Evolutionary conservation across 2,888 invertebrate genomes (phyloP).

Genomic region (Adelognathus sp.): DNA sequence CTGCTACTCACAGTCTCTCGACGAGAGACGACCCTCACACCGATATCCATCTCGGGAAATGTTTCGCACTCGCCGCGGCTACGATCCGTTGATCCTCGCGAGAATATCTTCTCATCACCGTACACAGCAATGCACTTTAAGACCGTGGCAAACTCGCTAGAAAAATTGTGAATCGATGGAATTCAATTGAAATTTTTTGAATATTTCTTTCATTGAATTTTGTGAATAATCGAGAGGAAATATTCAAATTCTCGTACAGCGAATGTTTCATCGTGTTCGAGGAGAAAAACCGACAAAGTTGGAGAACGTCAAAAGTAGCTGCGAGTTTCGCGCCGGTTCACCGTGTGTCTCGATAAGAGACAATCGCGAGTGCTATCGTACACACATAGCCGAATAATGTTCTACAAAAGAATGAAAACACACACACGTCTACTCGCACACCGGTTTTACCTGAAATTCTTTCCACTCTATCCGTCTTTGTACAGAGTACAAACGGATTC

Average conservation of each 20-base stretch:
- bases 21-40: conserved; percentile 53
- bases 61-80: conserved; percentile 7
- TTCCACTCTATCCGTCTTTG: neutral
- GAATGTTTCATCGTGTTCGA: conserved; percentile 47
- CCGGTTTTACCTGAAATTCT: neutral
- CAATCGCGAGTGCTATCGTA: neutral
- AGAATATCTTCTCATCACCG: neutral
- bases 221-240: too few relatives aligned
- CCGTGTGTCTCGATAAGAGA: neutral
- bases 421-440: neutral
- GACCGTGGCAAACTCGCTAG: neutral
- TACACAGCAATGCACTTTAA: neutral
- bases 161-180: too few relatives aligned
- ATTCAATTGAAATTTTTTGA: too few relatives aligned
- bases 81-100: neutral
- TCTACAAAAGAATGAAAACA: neutral
- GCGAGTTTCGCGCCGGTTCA: neutral
- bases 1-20: too few relatives aligned
- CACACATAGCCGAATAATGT: neutral
- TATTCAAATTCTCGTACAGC: too few relatives aligned
- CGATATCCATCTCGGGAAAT: conserved; percentile 52
- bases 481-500: conserved; percentile 5
- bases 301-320: conserved; percentile 23
- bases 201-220: too few relatives aligned
- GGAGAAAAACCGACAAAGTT: too few relatives aligned